phyloP scores from a whole-genome alignment of 2,888 invertebrate genomes.

The Thumatha senex region DNA sequence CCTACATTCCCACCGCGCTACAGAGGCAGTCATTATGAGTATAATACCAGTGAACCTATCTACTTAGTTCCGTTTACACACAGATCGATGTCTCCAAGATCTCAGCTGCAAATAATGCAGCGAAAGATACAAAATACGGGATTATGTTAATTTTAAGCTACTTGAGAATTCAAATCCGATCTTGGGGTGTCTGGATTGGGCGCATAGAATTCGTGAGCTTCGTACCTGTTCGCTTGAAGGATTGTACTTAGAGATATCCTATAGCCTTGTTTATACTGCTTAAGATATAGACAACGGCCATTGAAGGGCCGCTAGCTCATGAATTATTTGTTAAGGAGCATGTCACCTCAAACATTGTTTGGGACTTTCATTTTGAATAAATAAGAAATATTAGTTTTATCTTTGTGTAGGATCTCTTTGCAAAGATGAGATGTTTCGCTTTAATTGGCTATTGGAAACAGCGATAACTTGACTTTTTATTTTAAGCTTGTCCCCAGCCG shows the following conservation, averaged over 20 bases:
- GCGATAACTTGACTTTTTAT: too few relatives aligned
- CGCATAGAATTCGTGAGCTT: slow-evolving; percentile 42
- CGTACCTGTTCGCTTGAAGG: slow-evolving; percentile 26
- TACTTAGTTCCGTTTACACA: slow-evolving; percentile 9
- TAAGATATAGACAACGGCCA: slow-evolving; percentile 14
- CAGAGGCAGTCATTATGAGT: too few relatives aligned
- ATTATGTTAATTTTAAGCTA: slow-evolving; percentile 76
- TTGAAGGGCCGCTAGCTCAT: background rate
- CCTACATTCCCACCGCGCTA: too few relatives aligned
- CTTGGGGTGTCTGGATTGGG: slow-evolving; percentile 51
- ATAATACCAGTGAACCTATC: too few relatives aligned
- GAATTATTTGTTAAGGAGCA: background rate
- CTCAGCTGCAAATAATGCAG: slow-evolving; percentile 67
- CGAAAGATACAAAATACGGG: slow-evolving; percentile 71
- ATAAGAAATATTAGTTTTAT: too few relatives aligned
- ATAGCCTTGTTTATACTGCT: slow-evolving; percentile 26
- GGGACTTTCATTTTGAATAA: background rate
- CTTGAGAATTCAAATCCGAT: slow-evolving; percentile 73
- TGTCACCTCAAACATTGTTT: background rate
- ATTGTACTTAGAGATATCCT: slow-evolving; percentile 28
- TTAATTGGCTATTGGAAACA: too few relatives aligned
- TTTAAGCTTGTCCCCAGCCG: too few relatives aligned
- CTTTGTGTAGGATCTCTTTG: too few relatives aligned
- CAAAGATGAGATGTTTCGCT: too few relatives aligned
- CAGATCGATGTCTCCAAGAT: slow-evolving; percentile 47